Conservation (phyloP, 92 coral and sea anemone species). For the Porites evermanni region DNA sequence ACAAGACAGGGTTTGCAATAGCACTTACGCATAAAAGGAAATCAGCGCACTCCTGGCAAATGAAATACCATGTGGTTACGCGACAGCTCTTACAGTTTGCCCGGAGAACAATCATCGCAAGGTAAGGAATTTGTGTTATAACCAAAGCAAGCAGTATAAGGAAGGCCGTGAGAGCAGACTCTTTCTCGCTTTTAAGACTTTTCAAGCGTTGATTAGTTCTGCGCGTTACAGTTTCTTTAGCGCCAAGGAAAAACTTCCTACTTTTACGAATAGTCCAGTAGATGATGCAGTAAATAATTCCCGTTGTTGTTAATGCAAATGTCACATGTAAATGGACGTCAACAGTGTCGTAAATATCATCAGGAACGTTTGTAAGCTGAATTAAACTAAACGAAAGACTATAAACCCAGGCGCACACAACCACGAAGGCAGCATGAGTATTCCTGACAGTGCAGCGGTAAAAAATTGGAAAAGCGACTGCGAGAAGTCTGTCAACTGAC, state of each 20-base stretch:
- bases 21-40: slow-evolving; percentile 43
- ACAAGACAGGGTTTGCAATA: slow-evolving; percentile 49
- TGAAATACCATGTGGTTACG: slow-evolving; percentile 11
- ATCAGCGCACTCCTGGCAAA: slow-evolving; percentile 14
- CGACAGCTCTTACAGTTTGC: slow-evolving; percentile 27
- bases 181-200: slow-evolving; percentile 33
- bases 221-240: background rate
- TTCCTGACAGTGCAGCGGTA: background rate
- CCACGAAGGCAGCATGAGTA: background rate
- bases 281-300: slow-evolving; percentile 25
- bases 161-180: slow-evolving; percentile 42
- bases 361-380: background rate
- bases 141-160: slow-evolving; percentile 33
- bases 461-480: background rate
- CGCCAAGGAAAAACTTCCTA: slow-evolving; percentile 22
- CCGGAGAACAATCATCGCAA: slow-evolving; percentile 18
- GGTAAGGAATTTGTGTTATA: slow-evolving; percentile 53
- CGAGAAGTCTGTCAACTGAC: slow-evolving; percentile 52
- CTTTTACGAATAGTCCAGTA: slow-evolving; percentile 25
- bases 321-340: slow-evolving; percentile 55
- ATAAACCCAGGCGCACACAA: background rate
- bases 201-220: background rate
- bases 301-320: slow-evolving; percentile 43
- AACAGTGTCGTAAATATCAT: slow-evolving; percentile 27
- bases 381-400: background rate